Conservation (phyloP, 2,113 vertebrate species). For the Cinclus mexicanus region DNA sequence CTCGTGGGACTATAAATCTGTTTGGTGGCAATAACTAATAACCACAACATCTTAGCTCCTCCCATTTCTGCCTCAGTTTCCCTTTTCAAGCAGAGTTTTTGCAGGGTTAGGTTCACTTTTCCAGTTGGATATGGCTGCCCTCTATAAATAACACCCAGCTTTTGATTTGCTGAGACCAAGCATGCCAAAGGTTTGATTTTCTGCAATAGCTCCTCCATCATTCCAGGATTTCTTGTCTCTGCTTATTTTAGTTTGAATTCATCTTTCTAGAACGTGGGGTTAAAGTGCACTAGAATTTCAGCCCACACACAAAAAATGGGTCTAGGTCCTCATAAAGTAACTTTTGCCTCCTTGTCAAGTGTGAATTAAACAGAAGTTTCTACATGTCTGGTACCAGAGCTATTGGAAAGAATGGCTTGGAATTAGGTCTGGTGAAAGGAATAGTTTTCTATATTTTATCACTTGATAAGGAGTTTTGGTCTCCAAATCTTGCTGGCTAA, state of each 20-base stretch:
- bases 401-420: not conserved
- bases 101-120: not conserved
- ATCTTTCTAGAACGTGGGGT: not conserved
- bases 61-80: not conserved
- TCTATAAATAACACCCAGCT: not conserved
- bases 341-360: not conserved
- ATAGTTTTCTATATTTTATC: not conserved
- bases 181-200: not conserved
- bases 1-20: not conserved
- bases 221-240: not conserved
- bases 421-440: not conserved
- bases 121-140: not conserved
- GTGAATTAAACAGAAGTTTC: not conserved
- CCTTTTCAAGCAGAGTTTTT: not conserved
- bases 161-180: not conserved
- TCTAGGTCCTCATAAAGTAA: not conserved
- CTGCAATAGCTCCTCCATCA: conserved; percentile 22
- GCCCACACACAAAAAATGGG: not conserved
- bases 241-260: conserved; percentile 30
- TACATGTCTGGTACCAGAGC: not conserved
- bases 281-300: not conserved
- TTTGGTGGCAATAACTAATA: not conserved
- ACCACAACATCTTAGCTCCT: not conserved
- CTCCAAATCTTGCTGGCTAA: not conserved
- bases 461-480: not conserved